Evolutionary conservation across 2,113 vertebrate species (phyloP), one percentile per base, ranked within the genome.

Genomic region (Panthera leo): DNA sequence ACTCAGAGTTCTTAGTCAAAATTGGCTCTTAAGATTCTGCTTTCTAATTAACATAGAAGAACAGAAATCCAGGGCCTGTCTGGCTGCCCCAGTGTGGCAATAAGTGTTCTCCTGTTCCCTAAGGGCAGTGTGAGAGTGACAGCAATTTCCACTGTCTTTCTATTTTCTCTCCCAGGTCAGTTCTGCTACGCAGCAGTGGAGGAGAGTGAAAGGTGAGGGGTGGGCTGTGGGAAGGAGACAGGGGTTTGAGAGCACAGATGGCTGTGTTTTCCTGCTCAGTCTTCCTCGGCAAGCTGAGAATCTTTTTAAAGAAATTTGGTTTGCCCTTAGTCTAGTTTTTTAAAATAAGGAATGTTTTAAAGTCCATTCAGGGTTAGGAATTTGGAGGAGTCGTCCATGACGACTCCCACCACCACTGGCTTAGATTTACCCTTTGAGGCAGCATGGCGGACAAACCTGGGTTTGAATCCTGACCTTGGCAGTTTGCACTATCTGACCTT

Each of bases 11-110:
- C 98, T 98, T 97, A 95, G 71, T 96, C 97, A 98, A 98, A 98
- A 98, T 90, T 97, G 93, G 96, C 94, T 96, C 95, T 97, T 97
- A 96, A 93, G 94, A 97, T 95, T 95, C 95, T 97, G 95, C 94
- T 90, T 98, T 98, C 97, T 98, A 98, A 98, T 98, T 98, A 98
- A 98, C 96, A 97, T 42, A 96, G 95, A 97, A 96, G 91, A 98
- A 87, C 88, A 98, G 97, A 98, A 98, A 98, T 21, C 25, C 61
- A 36, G 86, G 39, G 4, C 96, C 84, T 97, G 67, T n/a, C 65
- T 68, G n/a, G 75, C 96, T 98, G 98, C 97, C 92, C 97, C 98
- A 97, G 95, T 73, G 4, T 16, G 45, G 86, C 93, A 97, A 82
- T 83, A 85, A 89, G 88, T 31, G 25, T 87, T 68, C 95, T 96